Evolutionary conservation across 2,113 vertebrate species (phyloP).

Genomic region (Chaetodon auriga): DNA sequence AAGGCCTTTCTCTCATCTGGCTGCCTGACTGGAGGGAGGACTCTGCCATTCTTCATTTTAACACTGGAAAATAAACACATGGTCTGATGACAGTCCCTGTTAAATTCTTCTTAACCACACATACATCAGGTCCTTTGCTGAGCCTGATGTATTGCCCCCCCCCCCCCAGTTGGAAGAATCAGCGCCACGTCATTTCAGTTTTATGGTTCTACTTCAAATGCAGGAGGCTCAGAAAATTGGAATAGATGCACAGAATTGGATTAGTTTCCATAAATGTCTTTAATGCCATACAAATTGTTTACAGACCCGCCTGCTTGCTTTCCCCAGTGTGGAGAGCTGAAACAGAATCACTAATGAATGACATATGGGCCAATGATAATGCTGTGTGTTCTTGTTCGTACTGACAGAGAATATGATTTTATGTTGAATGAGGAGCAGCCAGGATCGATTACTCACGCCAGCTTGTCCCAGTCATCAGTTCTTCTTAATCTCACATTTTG

Average conservation of each 20-base stretch:
- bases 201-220: slow-evolving; percentile 53
- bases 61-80: slow-evolving; percentile 49
- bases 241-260: slow-evolving; percentile 43
- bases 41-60: slow-evolving; percentile 29
- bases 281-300: slow-evolving; percentile 50
- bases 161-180: slow-evolving; percentile 34
- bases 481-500: background rate
- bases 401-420: slow-evolving; percentile 2
- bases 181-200: slow-evolving; percentile 54
- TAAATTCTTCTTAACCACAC: slow-evolving; percentile 23
- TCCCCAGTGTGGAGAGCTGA: slow-evolving; percentile 16
- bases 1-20: slow-evolving; percentile 3
- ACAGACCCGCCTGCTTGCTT: slow-evolving; percentile 31
- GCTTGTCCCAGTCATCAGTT: slow-evolving; percentile 3
- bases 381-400: slow-evolving; percentile 16
- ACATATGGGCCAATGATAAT: background rate
- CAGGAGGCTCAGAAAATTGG: slow-evolving; percentile 34
- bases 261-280: slow-evolving; percentile 54
- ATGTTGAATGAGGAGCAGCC: slow-evolving; percentile 18
- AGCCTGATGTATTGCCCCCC: slow-evolving; percentile 22
- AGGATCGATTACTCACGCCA: background rate
- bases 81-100: slow-evolving; percentile 30
- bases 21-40: slow-evolving; percentile 38
- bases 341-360: slow-evolving; percentile 1
- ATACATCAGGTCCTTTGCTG: slow-evolving; percentile 16